phyloP scores from a whole-genome alignment of 2,797 vertebrate genomes.

The Lacerta viridis region DNA sequence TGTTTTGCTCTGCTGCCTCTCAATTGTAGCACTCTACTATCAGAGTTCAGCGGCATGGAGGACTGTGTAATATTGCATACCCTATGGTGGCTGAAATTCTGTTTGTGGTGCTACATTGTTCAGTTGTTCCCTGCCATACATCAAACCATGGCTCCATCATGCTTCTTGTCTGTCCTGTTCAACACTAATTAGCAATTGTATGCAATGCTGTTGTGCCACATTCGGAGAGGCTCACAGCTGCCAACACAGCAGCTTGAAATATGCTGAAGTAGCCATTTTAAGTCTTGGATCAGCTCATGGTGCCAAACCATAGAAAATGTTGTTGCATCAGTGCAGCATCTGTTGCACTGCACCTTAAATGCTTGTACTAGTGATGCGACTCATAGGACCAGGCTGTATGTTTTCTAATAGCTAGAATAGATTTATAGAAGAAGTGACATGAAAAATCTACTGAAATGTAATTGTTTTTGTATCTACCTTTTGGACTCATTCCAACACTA shows the following conservation, averaged over 20 bases:
- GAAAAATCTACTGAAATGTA: neutral
- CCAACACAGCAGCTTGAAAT: slow-evolving; percentile 3
- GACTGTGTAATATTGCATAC: neutral
- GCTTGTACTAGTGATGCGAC: neutral
- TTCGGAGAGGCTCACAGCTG: neutral
- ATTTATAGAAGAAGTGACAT: slow-evolving; percentile 49
- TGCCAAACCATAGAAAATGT: neutral
- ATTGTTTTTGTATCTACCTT: neutral
- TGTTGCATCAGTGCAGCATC: neutral
- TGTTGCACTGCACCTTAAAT: neutral
- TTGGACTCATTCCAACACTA: slow-evolving; percentile 4
- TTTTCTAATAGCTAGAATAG: slow-evolving; percentile 25
- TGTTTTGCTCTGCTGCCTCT: neutral
- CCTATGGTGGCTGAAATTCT: neutral
- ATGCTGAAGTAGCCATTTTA: neutral
- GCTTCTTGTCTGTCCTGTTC: neutral
- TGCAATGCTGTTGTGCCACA: neutral
- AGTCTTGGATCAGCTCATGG: neutral
- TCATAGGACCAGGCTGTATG: neutral
- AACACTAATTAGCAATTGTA: neutral
- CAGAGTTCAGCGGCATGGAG: neutral
- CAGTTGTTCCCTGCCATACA: neutral
- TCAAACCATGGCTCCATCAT: neutral
- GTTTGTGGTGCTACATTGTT: neutral
- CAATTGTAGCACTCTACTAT: neutral